Conservation (phyloP, 2,113 vertebrate species). For the Carlito syrichta region DNA sequence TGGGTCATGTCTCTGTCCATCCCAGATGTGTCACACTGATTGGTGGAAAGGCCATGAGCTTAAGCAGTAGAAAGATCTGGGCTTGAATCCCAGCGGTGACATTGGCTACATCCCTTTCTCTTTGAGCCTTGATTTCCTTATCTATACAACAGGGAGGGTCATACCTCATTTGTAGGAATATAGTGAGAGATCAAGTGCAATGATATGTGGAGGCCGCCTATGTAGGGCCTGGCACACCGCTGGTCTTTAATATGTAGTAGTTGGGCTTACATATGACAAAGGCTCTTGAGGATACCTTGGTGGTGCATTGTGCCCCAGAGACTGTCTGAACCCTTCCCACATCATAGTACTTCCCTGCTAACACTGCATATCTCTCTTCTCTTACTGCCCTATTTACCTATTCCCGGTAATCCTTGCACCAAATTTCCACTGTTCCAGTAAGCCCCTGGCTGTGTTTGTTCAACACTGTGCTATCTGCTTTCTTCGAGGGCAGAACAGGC, state of each 20-base stretch:
- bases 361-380: neutral
- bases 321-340: neutral
- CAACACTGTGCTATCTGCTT: neutral
- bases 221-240: neutral
- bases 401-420: neutral
- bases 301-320: neutral
- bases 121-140: neutral
- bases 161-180: neutral
- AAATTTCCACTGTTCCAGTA: neutral
- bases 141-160: neutral
- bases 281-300: neutral
- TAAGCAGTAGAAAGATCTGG: neutral
- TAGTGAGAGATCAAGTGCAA: neutral
- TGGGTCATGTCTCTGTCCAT: neutral
- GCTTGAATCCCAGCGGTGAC: neutral
- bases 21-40: accelerated
- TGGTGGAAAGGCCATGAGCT: neutral
- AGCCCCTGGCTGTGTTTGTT: neutral
- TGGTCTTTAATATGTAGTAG: neutral
- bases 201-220: neutral
- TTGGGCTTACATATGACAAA: neutral
- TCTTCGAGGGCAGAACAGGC: neutral
- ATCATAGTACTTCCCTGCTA: neutral
- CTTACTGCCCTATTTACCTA: neutral
- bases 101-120: neutral